Base-by-base conservation (phyloP, 2,113 vertebrate genomes). In the Burhinus bistriatus region DNA sequence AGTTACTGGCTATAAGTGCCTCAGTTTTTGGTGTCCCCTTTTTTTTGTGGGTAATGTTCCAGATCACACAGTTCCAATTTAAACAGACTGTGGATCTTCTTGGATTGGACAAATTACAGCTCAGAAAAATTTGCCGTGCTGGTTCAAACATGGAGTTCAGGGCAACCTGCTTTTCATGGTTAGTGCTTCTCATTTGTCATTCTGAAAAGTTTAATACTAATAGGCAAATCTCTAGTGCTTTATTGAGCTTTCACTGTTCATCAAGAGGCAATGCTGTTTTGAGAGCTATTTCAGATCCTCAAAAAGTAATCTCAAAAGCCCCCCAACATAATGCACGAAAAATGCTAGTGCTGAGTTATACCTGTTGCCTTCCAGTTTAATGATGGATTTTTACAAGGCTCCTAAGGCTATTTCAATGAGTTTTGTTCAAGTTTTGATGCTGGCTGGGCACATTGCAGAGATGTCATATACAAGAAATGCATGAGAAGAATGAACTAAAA, bases 131-230 rank as follows among this genome's bases (percentile, higher is more conserved):
- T 8, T 70, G 87, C 96, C 69, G 19, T 83, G 52, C 76, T 90
- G 54, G 65, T 89, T 95, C 91, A 73, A 44, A 87, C 42, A 77
- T 57, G 76, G 61, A 94, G 79, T 93, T 97, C 57, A 96, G 97
- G 97, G 93, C 96, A 98, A 88, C 88, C 52, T 89, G 69, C 78
- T 94, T 95, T 96, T 98, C 98, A 97, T 81, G 96, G 95, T 98
- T 91, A 83, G 93, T 95, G 98, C 89, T 96, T 95, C 97, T 98
- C 97, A 97, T 98, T 98, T 98, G 97, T 98, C 98, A 98, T 97
- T 96, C 90, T 96, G 97, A 95, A 83, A 94, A 87, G 93, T 98
- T 98, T 98, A 94, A 96, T 76, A 42, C 65, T 89, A 88, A 96
- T 96, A 97, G 97, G 98, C 93, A 98, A 98, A 98, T 97, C 95